These are phyloP conservation scores for Pampusana beccarii DNA, from an alignment of 2,113 vertebrate genomes.

Conservation along the genomic window DNA sequence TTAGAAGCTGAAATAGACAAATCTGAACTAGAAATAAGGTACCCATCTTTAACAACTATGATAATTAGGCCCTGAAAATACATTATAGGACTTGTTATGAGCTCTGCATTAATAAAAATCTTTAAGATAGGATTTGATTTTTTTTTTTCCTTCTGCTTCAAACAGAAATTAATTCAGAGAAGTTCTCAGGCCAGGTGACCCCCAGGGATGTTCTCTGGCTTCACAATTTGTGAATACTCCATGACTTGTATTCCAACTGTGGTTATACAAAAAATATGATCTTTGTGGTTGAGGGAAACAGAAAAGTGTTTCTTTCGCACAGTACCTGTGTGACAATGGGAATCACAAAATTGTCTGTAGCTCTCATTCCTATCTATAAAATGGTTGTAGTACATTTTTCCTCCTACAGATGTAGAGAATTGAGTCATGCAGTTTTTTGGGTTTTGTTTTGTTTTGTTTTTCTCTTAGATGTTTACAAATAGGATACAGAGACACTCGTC, in stretches of 20 bases:
- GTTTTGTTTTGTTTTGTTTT: neutral
- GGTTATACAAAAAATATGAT: neutral
- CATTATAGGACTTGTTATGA: neutral
- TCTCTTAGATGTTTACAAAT: neutral
- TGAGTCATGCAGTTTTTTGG: neutral
- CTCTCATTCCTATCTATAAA: neutral
- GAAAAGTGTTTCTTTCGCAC: neutral
- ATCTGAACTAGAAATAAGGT: neutral
- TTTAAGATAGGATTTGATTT: neutral
- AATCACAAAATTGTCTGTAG: neutral
- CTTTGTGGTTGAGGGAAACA: neutral
- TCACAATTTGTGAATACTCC: neutral
- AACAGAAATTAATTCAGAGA: slow-evolving; percentile 23
- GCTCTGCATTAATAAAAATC: slow-evolving; percentile 21
- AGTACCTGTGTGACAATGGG: neutral
- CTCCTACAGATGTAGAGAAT: neutral
- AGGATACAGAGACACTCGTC: neutral
- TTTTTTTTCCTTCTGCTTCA: neutral
- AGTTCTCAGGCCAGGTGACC: neutral
- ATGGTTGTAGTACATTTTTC: neutral
- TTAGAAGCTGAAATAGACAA: neutral
- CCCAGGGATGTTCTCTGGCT: neutral
- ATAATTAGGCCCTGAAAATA: slow-evolving; percentile 15
- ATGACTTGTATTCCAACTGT: neutral
- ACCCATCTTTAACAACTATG: neutral